phyloP scores from a whole-genome alignment of 2,888 invertebrate species.

The Netelia melanura region DNA sequence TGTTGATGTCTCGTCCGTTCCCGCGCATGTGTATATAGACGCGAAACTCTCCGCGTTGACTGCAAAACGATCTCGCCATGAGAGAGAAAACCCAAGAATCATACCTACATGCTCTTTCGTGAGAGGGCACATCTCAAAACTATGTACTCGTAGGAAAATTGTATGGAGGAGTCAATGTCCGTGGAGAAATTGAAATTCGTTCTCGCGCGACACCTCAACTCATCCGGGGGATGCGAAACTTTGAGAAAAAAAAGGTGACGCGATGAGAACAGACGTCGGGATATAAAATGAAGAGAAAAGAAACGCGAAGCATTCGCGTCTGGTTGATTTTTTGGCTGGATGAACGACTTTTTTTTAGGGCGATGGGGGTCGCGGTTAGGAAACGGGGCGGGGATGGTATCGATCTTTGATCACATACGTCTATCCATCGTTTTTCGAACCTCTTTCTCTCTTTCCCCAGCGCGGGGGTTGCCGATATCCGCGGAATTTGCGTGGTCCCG shows the following conservation, averaged over 20 bases:
- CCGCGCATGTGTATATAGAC: slow-evolving; percentile 21
- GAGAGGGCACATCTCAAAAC: slow-evolving; percentile 38
- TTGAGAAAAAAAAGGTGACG: slow-evolving; percentile 1
- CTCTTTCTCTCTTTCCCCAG: slow-evolving; percentile 5
- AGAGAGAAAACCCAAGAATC: neutral
- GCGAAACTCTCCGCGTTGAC: slow-evolving; percentile 49
- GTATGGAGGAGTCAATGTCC: slow-evolving; percentile 46
- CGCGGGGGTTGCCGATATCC: slow-evolving; percentile 12
- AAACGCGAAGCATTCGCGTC: neutral
- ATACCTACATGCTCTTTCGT: neutral
- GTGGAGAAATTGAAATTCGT: slow-evolving; percentile 77
- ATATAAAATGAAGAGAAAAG: neutral
- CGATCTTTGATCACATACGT: slow-evolving; percentile 34
- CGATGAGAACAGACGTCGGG: neutral
- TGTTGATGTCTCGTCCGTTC: slow-evolving; percentile 19
- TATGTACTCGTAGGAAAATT: slow-evolving; percentile 28
- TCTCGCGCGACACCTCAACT: slow-evolving; percentile 23
- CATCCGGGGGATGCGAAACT: neutral
- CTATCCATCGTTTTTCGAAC: slow-evolving; percentile 58
- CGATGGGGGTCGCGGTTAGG: neutral
- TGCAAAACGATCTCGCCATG: slow-evolving; percentile 55
- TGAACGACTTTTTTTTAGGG: neutral
- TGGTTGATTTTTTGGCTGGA: neutral
- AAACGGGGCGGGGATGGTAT: neutral
- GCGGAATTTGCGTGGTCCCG: slow-evolving; percentile 37